Evolutionary conservation across 2,113 vertebrate species (phyloP), one percentile per base, ranked within the genome.

Genomic region (Tupaia chinensis): DNA sequence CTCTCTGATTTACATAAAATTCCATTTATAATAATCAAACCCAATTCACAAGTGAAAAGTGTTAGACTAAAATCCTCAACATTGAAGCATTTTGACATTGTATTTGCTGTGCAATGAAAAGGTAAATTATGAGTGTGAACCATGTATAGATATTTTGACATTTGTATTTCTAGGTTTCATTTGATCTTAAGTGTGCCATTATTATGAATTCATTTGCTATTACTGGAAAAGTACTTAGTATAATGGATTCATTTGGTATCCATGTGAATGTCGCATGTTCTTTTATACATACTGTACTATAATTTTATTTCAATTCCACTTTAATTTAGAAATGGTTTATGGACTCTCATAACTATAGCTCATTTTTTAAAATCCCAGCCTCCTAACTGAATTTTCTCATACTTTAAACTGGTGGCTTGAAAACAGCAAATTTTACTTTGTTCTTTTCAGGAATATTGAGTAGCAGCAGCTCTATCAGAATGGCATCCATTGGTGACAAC

Each of bases 261-360:
- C 96, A 97, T 96, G 97, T 98, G 97, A 96, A 95, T 60, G 5
- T 98, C 97, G 97, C 69, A 56, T 98, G 97, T 98, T 97, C 97
- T 98, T 98, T 98, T 98, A 98, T 97, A 96, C 92, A 93, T 91
- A 69, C 97, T 97, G 60, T 68, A 96, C 89, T 98, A 86, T 95
- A 97, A 97, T 97, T 98, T 97, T 97, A 95, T 97, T 98, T 98
- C 97, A 98, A 85, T 98, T 95, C 96, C 69, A 97, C 96, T 98
- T 98, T 98, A 98, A 98, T 98, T 98, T 98, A 98, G 89, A 95
- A 97, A 98, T 97, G 95, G 95, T 98, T 98, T 98, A 98, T 98
- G 98, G 97, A 97, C 82, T 98, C 73, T 92, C 87, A 97, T 98
- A 98, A 98, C 97, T 89, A 74, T 87, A 95, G 95, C 89, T 98